A percentile compares a stretch with the other conserved stretches of the same genome.
These are phyloP conservation scores for Antennarius maculatus DNA, from an alignment of 2,797 vertebrate species.

Conservation along the genomic window DNA sequence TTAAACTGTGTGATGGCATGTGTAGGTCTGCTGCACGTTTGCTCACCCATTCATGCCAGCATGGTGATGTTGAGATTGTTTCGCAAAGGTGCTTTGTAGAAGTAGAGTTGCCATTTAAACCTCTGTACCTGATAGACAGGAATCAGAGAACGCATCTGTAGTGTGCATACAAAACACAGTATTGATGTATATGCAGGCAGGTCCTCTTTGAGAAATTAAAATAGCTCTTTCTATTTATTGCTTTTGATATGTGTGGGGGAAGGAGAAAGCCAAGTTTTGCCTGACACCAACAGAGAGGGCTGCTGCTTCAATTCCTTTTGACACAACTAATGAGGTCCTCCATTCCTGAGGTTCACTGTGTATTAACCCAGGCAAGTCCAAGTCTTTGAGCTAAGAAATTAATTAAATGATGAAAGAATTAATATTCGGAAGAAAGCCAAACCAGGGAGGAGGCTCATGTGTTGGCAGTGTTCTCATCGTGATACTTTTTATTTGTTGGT, in stretches of 20 bases:
- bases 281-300: slow-evolving; percentile 56
- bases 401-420: slow-evolving; percentile 52
- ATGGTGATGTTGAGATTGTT: slow-evolving; percentile 12
- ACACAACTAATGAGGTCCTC: slow-evolving; percentile 62
- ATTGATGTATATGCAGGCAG: slow-evolving; percentile 53
- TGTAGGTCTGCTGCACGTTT: slow-evolving; percentile 14
- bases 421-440: neutral
- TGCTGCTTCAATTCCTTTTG: slow-evolving; percentile 65
- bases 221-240: slow-evolving; percentile 67
- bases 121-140: slow-evolving; percentile 52
- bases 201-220: slow-evolving; percentile 70
- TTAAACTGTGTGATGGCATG: slow-evolving; percentile 15
- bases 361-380: slow-evolving; percentile 49
- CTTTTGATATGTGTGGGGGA: slow-evolving; percentile 63
- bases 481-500: slow-evolving; percentile 1
- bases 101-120: slow-evolving; percentile 61
- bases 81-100: slow-evolving; percentile 51
- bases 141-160: slow-evolving; percentile 58
- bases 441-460: neutral
- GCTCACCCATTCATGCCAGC: slow-evolving; percentile 2
- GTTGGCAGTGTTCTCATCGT: slow-evolving; percentile 17
- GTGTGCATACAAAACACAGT: slow-evolving; percentile 45
- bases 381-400: slow-evolving; percentile 56
- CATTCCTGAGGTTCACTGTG: slow-evolving; percentile 61
- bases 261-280: slow-evolving; percentile 50